Evolutionary conservation across 2,113 vertebrate genomes (phyloP), one percentile per base, ranked within the genome.

Genomic region (Paedocypris sp.): DNA sequence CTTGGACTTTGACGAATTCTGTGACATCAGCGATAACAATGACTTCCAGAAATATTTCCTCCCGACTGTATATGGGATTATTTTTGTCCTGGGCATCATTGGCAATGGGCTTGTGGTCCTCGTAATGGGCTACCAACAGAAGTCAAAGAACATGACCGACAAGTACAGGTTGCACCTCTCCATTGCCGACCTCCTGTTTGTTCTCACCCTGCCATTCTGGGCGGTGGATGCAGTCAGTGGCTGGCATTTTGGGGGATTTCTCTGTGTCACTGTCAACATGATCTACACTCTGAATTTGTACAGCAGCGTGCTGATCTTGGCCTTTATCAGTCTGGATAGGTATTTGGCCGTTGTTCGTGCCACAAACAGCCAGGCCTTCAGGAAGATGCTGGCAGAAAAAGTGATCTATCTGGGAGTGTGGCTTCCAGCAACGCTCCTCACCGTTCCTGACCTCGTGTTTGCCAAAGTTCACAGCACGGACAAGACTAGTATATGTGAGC

Each of bases 261-360:
- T 95, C 7, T 99, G 95, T 56, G 91, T 92, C 48, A 83, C 87
- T 0, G 86, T 97, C 59, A 92, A 99, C 60, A 76, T 93, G 79
- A 94, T 99, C 77, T 97, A 99, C 80, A 98, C 93, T 0, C 83
- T 99, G 73, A 99, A 98, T 79, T 82, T 99, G 50, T 99, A 99
- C 31, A 92, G 94, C 83, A 98, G 93, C 2, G 94, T 98, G 35
- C 71, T 99, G 48, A 98, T 99, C 73, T 76, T 99, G 77, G 95
- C 95, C 43, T 99, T 98, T 63, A 99, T 99, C 72, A 98, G 94
- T 33, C 73, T 99, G 36, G 95, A 99, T 69, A 80, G 94, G 1
- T 99, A 99, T 77, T 64, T 98, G 69, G 95, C 95, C 0, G 91
- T 99, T 2, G 92, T 98, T 7, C 90, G 87, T 0, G 92, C 95